A percentile compares a stretch with the other conserved stretches of the same genome.
phyloP scores from a whole-genome alignment of 2,888 invertebrate genomes.

The Macropis europaea region DNA sequence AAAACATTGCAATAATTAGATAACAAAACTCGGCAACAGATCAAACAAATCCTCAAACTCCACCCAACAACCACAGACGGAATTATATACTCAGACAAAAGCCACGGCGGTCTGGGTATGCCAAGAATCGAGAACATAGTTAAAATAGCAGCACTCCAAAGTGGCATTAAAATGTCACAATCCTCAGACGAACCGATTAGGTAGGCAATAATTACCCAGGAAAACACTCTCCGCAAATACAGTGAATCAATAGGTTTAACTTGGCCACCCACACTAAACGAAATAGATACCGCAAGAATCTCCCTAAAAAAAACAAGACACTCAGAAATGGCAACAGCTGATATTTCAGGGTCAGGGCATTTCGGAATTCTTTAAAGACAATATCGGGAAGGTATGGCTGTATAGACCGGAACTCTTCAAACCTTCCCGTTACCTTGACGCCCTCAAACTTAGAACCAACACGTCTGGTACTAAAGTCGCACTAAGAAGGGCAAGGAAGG shows the following conservation, averaged over 20 bases:
- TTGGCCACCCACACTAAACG: background rate
- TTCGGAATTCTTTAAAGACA: background rate
- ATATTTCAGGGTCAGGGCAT: background rate
- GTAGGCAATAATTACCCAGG: no score
- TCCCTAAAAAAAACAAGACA: background rate
- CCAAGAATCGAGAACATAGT: background rate
- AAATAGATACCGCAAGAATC: background rate
- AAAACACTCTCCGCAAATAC: background rate
- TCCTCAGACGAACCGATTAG: background rate
- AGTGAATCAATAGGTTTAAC: background rate
- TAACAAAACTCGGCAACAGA: background rate
- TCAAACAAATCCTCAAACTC: background rate
- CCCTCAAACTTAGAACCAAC: background rate
- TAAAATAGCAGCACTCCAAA: background rate
- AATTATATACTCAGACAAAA: background rate
- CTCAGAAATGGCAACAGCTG: background rate
- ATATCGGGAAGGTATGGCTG: background rate
- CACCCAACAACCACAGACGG: background rate
- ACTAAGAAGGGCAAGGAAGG: background rate
- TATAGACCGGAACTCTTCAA: background rate
- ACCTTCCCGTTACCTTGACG: background rate
- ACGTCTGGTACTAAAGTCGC: background rate
- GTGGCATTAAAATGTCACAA: background rate
- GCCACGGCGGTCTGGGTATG: background rate
- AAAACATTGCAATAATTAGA: background rate